Evolutionary conservation across 2,797 vertebrate species (phyloP), one percentile per base, ranked within the genome.

Genomic region (Centroberyx gerrardi): DNA sequence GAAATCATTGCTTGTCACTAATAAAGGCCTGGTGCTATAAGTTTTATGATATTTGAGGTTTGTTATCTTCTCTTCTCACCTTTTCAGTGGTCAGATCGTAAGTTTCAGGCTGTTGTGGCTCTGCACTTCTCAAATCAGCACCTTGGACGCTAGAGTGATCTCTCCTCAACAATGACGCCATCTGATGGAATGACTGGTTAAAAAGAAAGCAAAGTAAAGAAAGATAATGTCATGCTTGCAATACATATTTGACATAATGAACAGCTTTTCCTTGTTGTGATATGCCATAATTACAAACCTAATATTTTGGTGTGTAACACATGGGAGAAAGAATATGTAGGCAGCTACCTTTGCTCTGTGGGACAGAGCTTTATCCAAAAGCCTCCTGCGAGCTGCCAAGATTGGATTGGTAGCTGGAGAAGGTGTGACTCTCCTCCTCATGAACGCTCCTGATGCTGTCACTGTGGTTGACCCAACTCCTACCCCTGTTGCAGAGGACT

Each of bases 331-430:
- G 14, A 1, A n/a, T 14, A 15, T 28, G 0, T 28, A 63, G 2
- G 8, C 48, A 63, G 59, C 27, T 91, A 96, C 96, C 95, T 95
- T 95, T 62, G 94, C 91, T 78, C 94, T 95, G 58, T 96, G 93
- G 22, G 94, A 92, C 74, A 96, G 61, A 0, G 94, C 94, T 88
- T 96, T 96, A 73, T 96, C 95, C 86, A 96, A 58, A 1, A 95
- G 89, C 74, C 90, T 95, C 78, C 91, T 96, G 54, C 95, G 95
- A 72, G 94, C 94, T 28, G 93, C 93, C 72, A 96, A 83, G 65
- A 95, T 94, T 46, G 96, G 91, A 76, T 73, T 97, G 55, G 89
- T 93, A 14, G 87, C 72, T 1, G 90, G 89, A 31, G 93, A 88
- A 22, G 94, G 60, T 0, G 90, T 90, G 18, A 89, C 81, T 77